Percentiles rank a stretch among this genome's conserved stretches.
Evolutionary conservation across 2,888 invertebrate genomes (phyloP).

Genomic region (Perithous albicinctus): DNA sequence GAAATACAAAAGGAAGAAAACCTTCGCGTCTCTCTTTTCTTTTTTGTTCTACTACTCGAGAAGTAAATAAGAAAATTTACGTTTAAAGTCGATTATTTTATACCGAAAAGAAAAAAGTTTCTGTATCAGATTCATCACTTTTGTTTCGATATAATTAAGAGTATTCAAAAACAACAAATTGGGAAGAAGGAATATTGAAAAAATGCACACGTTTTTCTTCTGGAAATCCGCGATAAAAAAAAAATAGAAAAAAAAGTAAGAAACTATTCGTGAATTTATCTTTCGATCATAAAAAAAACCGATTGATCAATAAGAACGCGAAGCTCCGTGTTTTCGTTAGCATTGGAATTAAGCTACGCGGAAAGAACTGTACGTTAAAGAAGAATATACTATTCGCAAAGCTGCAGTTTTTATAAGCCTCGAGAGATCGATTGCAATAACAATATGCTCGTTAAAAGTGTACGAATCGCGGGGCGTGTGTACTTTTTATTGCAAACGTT

Average conservation of each 20-base stretch:
- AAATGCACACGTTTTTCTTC: not conserved
- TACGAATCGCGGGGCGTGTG: slow-evolving; percentile 65
- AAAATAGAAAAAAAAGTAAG: not conserved
- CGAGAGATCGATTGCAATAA: slow-evolving; percentile 38
- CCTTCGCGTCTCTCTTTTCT: slow-evolving; percentile 33
- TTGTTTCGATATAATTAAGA: not conserved
- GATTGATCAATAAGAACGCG: slow-evolving; percentile 16
- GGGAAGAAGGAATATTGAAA: not conserved
- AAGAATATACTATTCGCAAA: slow-evolving; percentile 11
- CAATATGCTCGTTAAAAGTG: slow-evolving; percentile 69
- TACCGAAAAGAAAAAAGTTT: not conserved
- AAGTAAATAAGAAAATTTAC: not conserved
- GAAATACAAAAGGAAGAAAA: slow-evolving; percentile 49
- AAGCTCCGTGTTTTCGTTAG: slow-evolving; percentile 20
- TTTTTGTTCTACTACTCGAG: not conserved
- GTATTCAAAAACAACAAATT: not conserved
- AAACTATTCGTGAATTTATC: slow-evolving; percentile 15
- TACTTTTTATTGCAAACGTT: slow-evolving; percentile 72
- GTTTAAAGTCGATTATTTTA: not conserved
- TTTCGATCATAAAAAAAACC: not conserved
- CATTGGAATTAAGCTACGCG: not conserved
- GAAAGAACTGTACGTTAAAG: slow-evolving; percentile 17
- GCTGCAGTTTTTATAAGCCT: slow-evolving; percentile 6
- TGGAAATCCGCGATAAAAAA: not conserved
- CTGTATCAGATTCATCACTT: not conserved